phyloP scores from a whole-genome alignment of 2,888 invertebrate species.

The Scaptomyza reducta region DNA sequence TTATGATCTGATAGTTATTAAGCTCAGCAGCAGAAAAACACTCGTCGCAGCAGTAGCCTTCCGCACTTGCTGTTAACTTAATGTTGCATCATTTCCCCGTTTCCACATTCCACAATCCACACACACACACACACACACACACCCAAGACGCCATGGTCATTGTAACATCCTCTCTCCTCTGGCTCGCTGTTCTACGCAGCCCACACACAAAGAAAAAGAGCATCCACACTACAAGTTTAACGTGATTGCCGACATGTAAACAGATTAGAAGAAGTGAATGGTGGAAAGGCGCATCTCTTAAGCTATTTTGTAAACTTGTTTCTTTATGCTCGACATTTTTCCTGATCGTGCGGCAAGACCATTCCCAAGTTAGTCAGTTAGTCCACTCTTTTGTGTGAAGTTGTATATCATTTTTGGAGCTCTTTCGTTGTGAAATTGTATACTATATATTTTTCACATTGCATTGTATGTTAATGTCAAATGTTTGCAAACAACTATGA shows the following conservation, averaged over 20 bases:
- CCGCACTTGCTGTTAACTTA: constrained; percentile 33
- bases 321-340: constrained; percentile 50
- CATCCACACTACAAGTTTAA: constrained; percentile 25
- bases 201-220: constrained; percentile 31
- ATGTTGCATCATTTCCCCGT: constrained; percentile 58
- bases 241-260: constrained; percentile 50
- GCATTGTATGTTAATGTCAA: constrained; percentile 65
- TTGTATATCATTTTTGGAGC: constrained; percentile 16
- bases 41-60: constrained; percentile 17
- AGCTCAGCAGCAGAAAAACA: constrained; percentile 29
- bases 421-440: constrained; percentile 53
- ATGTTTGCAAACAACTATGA: constrained; percentile 1
- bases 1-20: constrained; percentile 71
- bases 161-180: constrained; percentile 20
- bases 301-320: constrained; percentile 66
- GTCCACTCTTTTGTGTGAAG: constrained; percentile 53
- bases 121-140: constrained; percentile 1
- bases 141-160: constrained; percentile 25
- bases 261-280: constrained; percentile 26
- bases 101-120: constrained; percentile 7
- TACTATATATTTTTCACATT: constrained; percentile 27
- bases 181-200: constrained; percentile 17
- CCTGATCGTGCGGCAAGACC: constrained; percentile 13
- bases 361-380: constrained; percentile 28
- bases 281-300: constrained; percentile 33